Conservation (phyloP, 2,888 invertebrate genomes). For the Crematogaster levior region DNA sequence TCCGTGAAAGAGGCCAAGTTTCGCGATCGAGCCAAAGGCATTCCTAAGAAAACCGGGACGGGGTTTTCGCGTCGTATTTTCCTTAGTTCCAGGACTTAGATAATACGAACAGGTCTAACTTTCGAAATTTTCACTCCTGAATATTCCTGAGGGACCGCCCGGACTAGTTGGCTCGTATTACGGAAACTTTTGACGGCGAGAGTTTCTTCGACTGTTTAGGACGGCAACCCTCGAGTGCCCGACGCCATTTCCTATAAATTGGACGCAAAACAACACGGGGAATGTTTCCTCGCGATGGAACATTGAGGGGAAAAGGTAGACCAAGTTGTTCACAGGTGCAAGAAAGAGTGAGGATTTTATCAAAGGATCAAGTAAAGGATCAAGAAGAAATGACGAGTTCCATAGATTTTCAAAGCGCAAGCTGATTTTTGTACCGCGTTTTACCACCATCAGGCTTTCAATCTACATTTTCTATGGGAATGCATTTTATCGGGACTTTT, state of each 20-base stretch:
- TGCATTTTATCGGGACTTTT: not conserved
- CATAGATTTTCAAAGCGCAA: conserved; percentile 9
- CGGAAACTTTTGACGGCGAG: conserved; percentile 52
- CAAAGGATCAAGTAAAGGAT: not conserved
- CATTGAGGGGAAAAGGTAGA: not conserved
- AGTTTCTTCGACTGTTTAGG: conserved; percentile 58
- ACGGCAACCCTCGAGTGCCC: conserved; percentile 59
- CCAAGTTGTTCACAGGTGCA: not conserved
- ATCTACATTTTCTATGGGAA: not conserved
- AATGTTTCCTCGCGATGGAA: conserved; percentile 67
- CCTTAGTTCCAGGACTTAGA: conserved; percentile 36
- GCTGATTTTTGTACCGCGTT: not conserved
- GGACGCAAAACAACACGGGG: conserved; percentile 72
- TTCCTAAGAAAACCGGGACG: conserved; percentile 33
- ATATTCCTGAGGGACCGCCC: conserved; percentile 44
- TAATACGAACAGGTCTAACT: conserved; percentile 49
- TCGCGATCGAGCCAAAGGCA: conserved; percentile 6
- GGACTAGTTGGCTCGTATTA: conserved; percentile 43
- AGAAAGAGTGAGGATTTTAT: not conserved
- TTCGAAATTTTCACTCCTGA: conserved; percentile 49
- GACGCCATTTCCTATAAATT: conserved; percentile 72
- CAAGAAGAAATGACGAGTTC: not conserved
- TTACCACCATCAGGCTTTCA: not conserved
- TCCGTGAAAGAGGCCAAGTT: conserved; percentile 26
- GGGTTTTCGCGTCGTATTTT: conserved; percentile 37